A percentile compares a stretch with the other conserved stretches of the same genome.
phyloP scores from a whole-genome alignment of 2,113 vertebrate species.

The Semicossyphus pulcher region DNA sequence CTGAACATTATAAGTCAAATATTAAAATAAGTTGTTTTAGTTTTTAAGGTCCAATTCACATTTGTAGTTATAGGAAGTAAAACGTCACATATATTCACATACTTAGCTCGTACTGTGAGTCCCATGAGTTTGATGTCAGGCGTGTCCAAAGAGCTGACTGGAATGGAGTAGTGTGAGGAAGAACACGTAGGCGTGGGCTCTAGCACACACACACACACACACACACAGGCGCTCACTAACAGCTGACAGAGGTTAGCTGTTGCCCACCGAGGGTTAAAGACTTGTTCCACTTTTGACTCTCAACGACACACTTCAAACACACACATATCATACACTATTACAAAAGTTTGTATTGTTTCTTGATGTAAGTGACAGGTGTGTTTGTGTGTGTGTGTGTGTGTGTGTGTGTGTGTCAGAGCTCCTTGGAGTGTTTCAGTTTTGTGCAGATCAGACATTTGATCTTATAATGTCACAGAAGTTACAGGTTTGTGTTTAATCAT shows the following conservation, averaged over 20 bases:
- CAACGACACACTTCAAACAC: neutral
- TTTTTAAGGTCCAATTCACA: too few relatives aligned
- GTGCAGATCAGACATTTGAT: neutral
- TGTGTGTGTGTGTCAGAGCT: slow-evolving; percentile 7
- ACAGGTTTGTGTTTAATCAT: too few relatives aligned
- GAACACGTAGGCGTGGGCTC: too few relatives aligned
- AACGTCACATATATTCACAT: too few relatives aligned
- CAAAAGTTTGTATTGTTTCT: slow-evolving; percentile 18
- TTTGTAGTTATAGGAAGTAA: too few relatives aligned
- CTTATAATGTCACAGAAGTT: too few relatives aligned
- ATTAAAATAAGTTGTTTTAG: too few relatives aligned
- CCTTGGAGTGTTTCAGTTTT: neutral
- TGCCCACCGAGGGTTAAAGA: slow-evolving; percentile 46
- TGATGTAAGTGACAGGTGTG: slow-evolving; percentile 32
- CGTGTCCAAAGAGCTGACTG: slow-evolving; percentile 55
- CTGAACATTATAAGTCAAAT: too few relatives aligned
- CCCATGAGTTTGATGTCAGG: slow-evolving; percentile 32
- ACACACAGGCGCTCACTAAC: slow-evolving; percentile 38
- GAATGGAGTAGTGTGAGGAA: slow-evolving; percentile 52
- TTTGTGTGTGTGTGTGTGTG: neutral
- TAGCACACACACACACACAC: slow-evolving; percentile 9
- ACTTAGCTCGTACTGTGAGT: slow-evolving; percentile 40
- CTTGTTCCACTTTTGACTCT: slow-evolving; percentile 31
- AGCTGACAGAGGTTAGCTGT: slow-evolving; percentile 53
- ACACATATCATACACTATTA: slow-evolving; percentile 3